Evolutionary conservation across 2,113 vertebrate genomes (phyloP), one percentile per base, ranked within the genome.

Genomic region (Pseudonaja textilis): DNA sequence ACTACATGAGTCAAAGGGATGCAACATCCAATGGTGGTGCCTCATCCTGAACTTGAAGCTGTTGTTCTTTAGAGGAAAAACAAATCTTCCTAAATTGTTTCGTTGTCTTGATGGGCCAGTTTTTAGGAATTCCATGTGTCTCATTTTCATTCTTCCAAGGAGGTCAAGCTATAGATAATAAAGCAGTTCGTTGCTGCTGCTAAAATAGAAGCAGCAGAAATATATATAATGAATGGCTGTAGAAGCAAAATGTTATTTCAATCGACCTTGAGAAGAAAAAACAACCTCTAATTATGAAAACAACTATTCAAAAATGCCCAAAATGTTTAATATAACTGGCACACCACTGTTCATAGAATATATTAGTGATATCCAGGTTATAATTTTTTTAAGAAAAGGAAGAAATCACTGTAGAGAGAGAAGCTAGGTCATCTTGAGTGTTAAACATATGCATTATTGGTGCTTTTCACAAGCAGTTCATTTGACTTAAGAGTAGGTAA

Each of bases 191-290:
- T 92, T 85, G 93, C 95, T 96, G 92, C 89, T 95, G 85, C 95
- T 95, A 34, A 91, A 90, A 94, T 96, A 97, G 96, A 95, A 96
- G 95, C 93, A 95, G 95, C 93, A 95, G 95, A 96, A 97, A 96
- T 97, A 97, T 96, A 64, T n/a, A 96, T 96, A 96, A 97, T 97
- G 98, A 98, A 97, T 39, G 97, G 97, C 98, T 98, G 98, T 97
- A 96, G 97, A 98, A 98, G 98, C 98, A 97, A 98, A 98, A 98
- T 93, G 94, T 96, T 96, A 98, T 97, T 96, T 96, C 96, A 95
- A 95, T 97, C 95, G 98, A 99, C 98, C 98, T 99, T 99, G 98
- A 97, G 97, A 16, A 96, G 93, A 96, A 14, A 92, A 34, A 88
- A 90, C 16, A 42, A 34, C 5, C n/a, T 12, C n/a, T 29, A 74